Base-by-base conservation (phyloP, 1,140 invertebrate genomes). In the Calephelis virginiensis region DNA sequence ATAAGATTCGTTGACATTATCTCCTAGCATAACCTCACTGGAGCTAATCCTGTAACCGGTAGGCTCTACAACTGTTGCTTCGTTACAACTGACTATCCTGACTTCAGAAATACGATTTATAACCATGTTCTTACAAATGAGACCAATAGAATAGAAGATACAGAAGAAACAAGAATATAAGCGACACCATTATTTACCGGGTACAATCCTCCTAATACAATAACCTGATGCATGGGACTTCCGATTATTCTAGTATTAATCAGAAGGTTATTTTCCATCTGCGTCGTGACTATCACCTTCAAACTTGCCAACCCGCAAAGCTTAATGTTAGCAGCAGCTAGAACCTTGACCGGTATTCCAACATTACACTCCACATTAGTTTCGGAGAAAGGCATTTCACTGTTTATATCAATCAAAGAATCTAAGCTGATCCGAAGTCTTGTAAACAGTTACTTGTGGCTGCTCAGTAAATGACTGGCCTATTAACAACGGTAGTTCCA, bases 391-490 rank as follows among this genome's bases (percentile, higher is more conserved):
- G 64, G 62, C 47, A 72, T n/a, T 14, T 70, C 46, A 50, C 8
- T 45, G 14, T 28, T n/a, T 43, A 67, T 38, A 17, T 68, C 17
- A 46, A 17, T 68, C 17, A 46, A 71, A 45, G 43, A 75, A 69
- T 43, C 62, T 28, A 3, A 72, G 43, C 13, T 63, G 64, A 37
- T 10, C 45, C 4, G 45, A 40, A 61, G 38, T 46, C 56, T 73
- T 76, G 50, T 56, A 68, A 0, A 71, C 63, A 14, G 28, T 10
- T 12, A 76, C 45, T 61, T 76, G 67, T 7, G 67, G 63, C 48
- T 69, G 69, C 48, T 76, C 74, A 0, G 74, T 69, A 66, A 66
- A 73, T 2, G 69, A 48, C 10, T 76, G 71, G 43, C 71, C 71
- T 47, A 73, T 67, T 12, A 72, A 62, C 10, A 75, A 28, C 4